These are phyloP conservation scores for Hystrix cristata DNA, from an alignment of 2,113 vertebrate species.

Conservation along the genomic window DNA sequence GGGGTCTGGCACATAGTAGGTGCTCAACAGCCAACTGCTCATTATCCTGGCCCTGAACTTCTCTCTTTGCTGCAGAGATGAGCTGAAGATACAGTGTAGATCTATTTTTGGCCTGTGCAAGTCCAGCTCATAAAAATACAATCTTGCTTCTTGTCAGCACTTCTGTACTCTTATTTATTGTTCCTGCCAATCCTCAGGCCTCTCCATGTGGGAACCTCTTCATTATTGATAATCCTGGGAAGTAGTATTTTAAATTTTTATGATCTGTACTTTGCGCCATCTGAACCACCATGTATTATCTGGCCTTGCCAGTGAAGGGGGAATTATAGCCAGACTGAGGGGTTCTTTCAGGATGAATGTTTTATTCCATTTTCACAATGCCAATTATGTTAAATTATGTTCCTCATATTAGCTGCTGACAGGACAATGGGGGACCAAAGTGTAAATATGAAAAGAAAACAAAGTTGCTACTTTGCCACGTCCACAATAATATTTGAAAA, in stretches of 20 bases:
- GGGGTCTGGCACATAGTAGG: neutral
- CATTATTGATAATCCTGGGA: conserved; percentile 89
- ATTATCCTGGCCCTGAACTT: neutral
- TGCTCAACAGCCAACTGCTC: accelerated
- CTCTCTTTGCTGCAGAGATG: neutral
- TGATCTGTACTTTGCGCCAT: conserved; percentile 85
- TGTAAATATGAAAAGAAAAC: conserved; percentile 79
- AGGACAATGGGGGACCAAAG: conserved; percentile 69
- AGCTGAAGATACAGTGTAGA: neutral
- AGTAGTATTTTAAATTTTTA: conserved; percentile 90
- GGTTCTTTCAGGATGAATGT: conserved; percentile 87
- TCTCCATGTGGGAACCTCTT: conserved; percentile 84
- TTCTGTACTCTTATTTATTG: conserved; percentile 83
- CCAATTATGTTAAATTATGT: conserved; percentile 87
- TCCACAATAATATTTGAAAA: conserved; percentile 42
- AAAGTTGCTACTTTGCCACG: neutral
- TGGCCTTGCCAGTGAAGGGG: conserved; percentile 78
- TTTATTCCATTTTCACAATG: conserved; percentile 86
- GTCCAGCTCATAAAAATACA: conserved; percentile 64
- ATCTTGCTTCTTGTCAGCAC: conserved; percentile 37
- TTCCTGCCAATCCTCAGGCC: conserved; percentile 81
- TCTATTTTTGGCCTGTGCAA: conserved; percentile 48
- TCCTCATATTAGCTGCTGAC: conserved; percentile 78
- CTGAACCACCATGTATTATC: conserved; percentile 87
- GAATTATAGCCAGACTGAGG: conserved; percentile 77